Percentiles rank a stretch among this genome's conserved stretches.
These are phyloP conservation scores for Malthinus flaveolus DNA, from an alignment of 2,888 invertebrate species.

Conservation along the genomic window DNA sequence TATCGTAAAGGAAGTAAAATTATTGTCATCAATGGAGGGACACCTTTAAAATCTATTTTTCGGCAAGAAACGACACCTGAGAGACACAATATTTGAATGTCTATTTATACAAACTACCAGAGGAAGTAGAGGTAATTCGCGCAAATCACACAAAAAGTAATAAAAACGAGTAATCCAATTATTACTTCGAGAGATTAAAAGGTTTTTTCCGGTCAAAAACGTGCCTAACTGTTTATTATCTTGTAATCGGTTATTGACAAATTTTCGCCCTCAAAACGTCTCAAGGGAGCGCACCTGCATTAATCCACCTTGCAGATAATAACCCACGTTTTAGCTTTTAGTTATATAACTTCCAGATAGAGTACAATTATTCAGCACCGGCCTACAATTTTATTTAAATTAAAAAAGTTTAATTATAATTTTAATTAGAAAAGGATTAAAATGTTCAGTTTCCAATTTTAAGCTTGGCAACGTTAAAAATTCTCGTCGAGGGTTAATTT, in stretches of 20 bases:
- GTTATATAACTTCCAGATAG: background rate
- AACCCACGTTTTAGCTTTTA: background rate
- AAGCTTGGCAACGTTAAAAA: too few species aligned
- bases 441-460: too few species aligned
- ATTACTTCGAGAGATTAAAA: background rate
- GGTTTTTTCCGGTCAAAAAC: constrained; percentile 13
- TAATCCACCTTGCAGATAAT: constrained; percentile 17
- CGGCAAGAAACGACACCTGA: too few species aligned
- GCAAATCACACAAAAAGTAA: background rate
- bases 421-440: too few species aligned
- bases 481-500: too few species aligned
- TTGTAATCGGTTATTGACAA: constrained; percentile 12
- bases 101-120: background rate
- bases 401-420: too few species aligned
- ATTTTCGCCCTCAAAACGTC: constrained; percentile 8
- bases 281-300: constrained; percentile 20
- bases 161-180: constrained; percentile 1
- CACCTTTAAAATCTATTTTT: background rate
- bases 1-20: constrained; percentile 4
- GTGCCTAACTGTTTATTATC: constrained; percentile 17
- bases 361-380: too few species aligned
- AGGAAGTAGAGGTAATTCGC: background rate
- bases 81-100: background rate
- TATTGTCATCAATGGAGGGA: background rate
- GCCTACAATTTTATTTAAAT: too few species aligned